phyloP scores from a whole-genome alignment of 23 tunicate species.

The Clavelina lepadiformis region DNA sequence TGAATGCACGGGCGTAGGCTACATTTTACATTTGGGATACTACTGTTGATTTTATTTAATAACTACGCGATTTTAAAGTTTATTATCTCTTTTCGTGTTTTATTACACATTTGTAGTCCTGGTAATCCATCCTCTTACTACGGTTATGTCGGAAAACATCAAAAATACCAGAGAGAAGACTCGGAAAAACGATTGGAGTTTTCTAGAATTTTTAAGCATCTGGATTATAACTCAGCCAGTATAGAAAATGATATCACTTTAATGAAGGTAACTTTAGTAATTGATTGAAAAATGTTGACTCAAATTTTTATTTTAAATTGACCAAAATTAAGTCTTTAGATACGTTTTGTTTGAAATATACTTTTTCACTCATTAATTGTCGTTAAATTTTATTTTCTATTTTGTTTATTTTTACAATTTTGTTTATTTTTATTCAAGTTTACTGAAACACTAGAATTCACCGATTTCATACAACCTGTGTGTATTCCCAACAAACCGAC shows the following conservation, averaged over 20 bases:
- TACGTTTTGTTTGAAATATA: no score
- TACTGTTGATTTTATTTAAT: no score
- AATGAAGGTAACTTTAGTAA: conserved; percentile 27
- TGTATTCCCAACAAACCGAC: conserved; percentile 6
- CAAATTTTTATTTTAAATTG: no score
- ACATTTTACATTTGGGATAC: background rate
- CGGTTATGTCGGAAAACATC: conserved; percentile 28
- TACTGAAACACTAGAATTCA: conserved; percentile 9
- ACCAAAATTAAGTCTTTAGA: no score
- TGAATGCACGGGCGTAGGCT: no score
- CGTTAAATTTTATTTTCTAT: background rate
- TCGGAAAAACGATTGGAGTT: conserved; percentile 10
- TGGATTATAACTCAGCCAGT: background rate
- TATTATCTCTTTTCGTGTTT: no score
- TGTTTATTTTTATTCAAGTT: conserved; percentile 1
- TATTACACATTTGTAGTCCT: no score
- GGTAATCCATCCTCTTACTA: conserved; percentile 5
- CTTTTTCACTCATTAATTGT: no score
- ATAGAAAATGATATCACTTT: conserved; percentile 26
- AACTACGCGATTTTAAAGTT: no score
- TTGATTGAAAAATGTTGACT: no score
- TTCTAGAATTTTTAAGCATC: conserved; percentile 3
- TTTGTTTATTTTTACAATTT: background rate
- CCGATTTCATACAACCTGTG: conserved; percentile 14
- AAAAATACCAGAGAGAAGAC: conserved; percentile 1